Evolutionary conservation across 92 coral and sea anemone genomes (phyloP), one percentile per base, ranked within the genome.

Genomic region (Epizoanthus ramosus): DNA sequence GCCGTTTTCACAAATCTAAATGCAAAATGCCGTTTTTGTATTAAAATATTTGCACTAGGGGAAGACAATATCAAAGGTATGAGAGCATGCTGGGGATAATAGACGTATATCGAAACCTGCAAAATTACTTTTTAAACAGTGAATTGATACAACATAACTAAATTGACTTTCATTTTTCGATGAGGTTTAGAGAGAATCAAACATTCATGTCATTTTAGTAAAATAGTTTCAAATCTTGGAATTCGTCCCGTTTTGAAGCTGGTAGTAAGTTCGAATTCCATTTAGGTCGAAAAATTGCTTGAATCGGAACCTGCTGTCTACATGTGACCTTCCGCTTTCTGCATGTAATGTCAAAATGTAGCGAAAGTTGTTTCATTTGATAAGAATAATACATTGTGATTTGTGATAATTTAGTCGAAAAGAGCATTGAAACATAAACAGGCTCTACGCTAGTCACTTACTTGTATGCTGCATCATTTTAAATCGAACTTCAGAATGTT

Each of bases 41-140:
- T 80, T 39, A 79, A 79, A 64, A 79, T 88, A 88, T 85, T 69
- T 84, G 79, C 85, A 43, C 64, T 79, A 75, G 86, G 31, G 37
- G 23, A 2, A 83, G 82, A 79, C 91, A 84, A 84, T 88, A 64
- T 84, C 71, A 64, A 21, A 50, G 81, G 79, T 84, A 64, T 63
- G 77, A 88, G 74, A 88, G 72, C 91, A 88, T 80, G 86, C 91
- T 88, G 91, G 53, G 91, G 88, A 21, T 9, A 84, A 88, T 88
- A 88, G 84, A 88, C 80, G 91, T 88, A 64, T 64, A 79, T 71
- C 82, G 63, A 79, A 80, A 71, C 87, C 71, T 24, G 69, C 60
- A 79, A 65, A 71, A 84, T 47, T 37, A 63, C 70, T 21, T 60
- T 17, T 67, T 10, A 33, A 9, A 31, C 2, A 77, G 47, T 8